phyloP scores from a whole-genome alignment of 2,888 invertebrate genomes.

The Pyrocoelia pectoralis region DNA sequence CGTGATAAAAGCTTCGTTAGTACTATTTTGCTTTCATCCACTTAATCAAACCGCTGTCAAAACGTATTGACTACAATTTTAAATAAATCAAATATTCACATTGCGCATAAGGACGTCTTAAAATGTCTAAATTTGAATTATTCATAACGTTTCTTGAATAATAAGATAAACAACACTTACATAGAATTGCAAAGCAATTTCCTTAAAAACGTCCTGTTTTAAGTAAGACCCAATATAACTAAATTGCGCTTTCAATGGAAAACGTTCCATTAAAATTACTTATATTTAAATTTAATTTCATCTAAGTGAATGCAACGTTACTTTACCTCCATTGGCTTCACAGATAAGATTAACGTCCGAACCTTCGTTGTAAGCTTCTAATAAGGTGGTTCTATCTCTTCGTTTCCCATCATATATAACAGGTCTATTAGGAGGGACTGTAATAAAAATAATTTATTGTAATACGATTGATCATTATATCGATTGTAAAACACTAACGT shows the following conservation, averaged over 20 bases:
- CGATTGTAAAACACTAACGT: not conserved
- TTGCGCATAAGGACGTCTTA: slow-evolving; percentile 32
- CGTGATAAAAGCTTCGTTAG: slow-evolving; percentile 32
- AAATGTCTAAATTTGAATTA: slow-evolving; percentile 25
- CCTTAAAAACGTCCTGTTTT: slow-evolving; percentile 19
- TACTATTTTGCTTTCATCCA: slow-evolving; percentile 19
- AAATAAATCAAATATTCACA: slow-evolving; percentile 41
- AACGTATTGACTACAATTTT: slow-evolving; percentile 39
- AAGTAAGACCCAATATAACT: slow-evolving; percentile 19
- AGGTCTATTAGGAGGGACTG: slow-evolving; percentile 85
- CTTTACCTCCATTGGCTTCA: slow-evolving; percentile 83
- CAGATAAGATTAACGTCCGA: slow-evolving; percentile 82
- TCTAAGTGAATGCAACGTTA: slow-evolving; percentile 20
- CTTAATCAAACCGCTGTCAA: slow-evolving; percentile 37
- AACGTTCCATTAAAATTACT: slow-evolving; percentile 16
- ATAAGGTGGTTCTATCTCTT: slow-evolving; percentile 76
- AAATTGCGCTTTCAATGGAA: slow-evolving; percentile 21
- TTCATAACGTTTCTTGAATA: slow-evolving; percentile 27
- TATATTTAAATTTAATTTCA: slow-evolving; percentile 22
- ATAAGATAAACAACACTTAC: slow-evolving; percentile 28
- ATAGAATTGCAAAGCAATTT: slow-evolving; percentile 28
- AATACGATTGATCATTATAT: not conserved
- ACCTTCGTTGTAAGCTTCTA: slow-evolving; percentile 88
- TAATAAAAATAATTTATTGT: slow-evolving; percentile 51
- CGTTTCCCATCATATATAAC: slow-evolving; percentile 82